Conservation (phyloP, 2,113 vertebrate genomes). For the Gallinago jamesoni region DNA sequence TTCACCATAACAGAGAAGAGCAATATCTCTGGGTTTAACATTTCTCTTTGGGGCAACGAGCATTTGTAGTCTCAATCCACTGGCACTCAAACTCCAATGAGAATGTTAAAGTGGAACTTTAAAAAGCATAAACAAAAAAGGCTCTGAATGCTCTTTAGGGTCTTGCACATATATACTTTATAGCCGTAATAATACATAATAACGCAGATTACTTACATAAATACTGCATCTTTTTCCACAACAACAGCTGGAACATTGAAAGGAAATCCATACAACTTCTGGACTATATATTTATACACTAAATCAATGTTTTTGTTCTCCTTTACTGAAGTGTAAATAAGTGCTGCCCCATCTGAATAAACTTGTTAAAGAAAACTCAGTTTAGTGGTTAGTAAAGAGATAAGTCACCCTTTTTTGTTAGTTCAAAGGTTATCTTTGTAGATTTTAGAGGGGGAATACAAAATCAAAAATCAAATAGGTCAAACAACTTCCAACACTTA, state of each 20-base stretch:
- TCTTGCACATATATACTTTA: background rate
- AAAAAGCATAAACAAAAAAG: background rate
- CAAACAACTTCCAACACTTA: background rate
- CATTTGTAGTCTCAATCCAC: background rate
- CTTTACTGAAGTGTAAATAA: slow-evolving; percentile 98
- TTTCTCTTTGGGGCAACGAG: background rate
- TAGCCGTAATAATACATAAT: background rate
- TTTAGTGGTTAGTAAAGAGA: background rate
- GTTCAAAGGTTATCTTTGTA: background rate
- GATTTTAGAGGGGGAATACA: background rate
- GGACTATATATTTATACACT: slow-evolving; percentile 98
- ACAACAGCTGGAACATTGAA: slow-evolving; percentile 91
- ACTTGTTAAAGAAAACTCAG: slow-evolving; percentile 79
- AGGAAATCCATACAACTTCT: slow-evolving; percentile 96
- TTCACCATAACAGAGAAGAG: background rate
- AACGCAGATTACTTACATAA: slow-evolving; percentile 85
- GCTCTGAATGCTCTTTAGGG: background rate
- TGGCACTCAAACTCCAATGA: background rate
- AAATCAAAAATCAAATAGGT: background rate
- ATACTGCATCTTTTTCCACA: slow-evolving; percentile 97
- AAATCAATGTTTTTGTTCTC: slow-evolving; percentile 98
- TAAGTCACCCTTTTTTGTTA: background rate
- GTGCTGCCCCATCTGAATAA: slow-evolving; percentile 90
- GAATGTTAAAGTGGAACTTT: background rate
- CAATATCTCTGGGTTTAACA: background rate